These are phyloP conservation scores for Leptura quadrifasciata DNA, from an alignment of 2,888 invertebrate species.

Conservation along the genomic window DNA sequence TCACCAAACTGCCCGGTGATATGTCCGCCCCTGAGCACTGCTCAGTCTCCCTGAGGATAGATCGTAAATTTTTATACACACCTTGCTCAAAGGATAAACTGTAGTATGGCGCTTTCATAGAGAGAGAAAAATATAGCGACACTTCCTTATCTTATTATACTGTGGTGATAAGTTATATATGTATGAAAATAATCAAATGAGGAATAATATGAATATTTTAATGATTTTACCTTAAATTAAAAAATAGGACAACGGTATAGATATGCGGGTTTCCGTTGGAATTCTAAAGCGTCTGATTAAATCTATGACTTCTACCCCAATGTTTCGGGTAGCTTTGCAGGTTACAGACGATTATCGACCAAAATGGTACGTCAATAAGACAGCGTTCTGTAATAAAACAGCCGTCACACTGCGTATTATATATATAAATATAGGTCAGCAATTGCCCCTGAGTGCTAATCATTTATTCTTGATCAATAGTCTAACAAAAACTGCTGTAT, in stretches of 20 bases:
- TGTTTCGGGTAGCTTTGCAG: constrained; percentile 18
- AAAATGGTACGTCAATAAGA: constrained; percentile 29
- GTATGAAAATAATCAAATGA: too few species aligned
- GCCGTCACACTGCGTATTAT: constrained; percentile 26
- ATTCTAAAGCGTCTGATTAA: constrained; percentile 12
- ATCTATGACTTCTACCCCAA: constrained; percentile 22
- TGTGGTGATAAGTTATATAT: too few species aligned
- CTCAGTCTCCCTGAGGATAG: too few species aligned
- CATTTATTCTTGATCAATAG: constrained; percentile 33
- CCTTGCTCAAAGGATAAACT: too few species aligned
- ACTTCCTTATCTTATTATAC: too few species aligned
- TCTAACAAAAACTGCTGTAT: background rate
- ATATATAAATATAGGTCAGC: constrained; percentile 38
- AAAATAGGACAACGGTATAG: background rate
- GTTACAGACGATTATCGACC: constrained; percentile 29
- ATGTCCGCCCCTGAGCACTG: too few species aligned
- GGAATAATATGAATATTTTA: too few species aligned
- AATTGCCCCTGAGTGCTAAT: constrained; percentile 32
- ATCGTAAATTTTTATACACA: too few species aligned
- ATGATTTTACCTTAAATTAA: too few species aligned
- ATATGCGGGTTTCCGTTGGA: background rate
- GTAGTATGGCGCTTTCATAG: too few species aligned
- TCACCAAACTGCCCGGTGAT: too few species aligned
- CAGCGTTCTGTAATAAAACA: constrained; percentile 19
- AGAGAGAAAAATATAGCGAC: too few species aligned